These are phyloP conservation scores for Ammodramus savannarum DNA, from an alignment of 2,113 vertebrate genomes.

Conservation along the genomic window DNA sequence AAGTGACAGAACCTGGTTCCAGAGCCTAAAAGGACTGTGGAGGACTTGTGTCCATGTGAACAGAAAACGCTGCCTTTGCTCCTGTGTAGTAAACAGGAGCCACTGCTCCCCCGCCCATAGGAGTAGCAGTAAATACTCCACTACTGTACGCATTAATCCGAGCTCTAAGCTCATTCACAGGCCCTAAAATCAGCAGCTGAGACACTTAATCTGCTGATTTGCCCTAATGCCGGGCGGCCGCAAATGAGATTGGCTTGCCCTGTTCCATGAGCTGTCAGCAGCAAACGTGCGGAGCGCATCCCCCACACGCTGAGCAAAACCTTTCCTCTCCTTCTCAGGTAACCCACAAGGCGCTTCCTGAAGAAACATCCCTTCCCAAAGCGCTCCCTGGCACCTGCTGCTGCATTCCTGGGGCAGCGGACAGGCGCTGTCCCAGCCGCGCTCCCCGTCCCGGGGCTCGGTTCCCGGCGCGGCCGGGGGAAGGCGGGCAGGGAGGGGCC, in stretches of 20 bases:
- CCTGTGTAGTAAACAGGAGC: background rate
- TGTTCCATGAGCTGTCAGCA: background rate
- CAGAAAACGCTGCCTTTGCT: background rate
- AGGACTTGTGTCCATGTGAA: too few species aligned
- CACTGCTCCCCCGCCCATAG: background rate
- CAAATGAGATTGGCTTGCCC: background rate
- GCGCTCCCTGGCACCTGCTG: fast-evolving
- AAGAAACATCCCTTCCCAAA: fast-evolving
- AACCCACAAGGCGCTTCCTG: fast-evolving
- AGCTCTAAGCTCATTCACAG: conserved; percentile 1
- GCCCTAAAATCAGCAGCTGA: conserved; percentile 51
- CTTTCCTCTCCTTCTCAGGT: fast-evolving
- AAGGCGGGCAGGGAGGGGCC: background rate
- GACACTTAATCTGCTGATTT: conserved; percentile 13
- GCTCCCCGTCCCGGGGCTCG: fast-evolving
- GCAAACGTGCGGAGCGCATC: fast-evolving
- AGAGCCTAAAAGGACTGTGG: background rate
- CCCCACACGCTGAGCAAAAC: fast-evolving
- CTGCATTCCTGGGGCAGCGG: fast-evolving
- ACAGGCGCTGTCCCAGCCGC: fast-evolving
- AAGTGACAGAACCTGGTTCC: background rate
- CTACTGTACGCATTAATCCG: background rate
- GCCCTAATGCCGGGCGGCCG: background rate
- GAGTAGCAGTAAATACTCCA: background rate
- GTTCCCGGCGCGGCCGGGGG: background rate